Percentiles rank a stretch among this genome's conserved stretches.
These are phyloP conservation scores for Candidula unifasciata DNA, from an alignment of 2,888 invertebrate species.

Conservation along the genomic window DNA sequence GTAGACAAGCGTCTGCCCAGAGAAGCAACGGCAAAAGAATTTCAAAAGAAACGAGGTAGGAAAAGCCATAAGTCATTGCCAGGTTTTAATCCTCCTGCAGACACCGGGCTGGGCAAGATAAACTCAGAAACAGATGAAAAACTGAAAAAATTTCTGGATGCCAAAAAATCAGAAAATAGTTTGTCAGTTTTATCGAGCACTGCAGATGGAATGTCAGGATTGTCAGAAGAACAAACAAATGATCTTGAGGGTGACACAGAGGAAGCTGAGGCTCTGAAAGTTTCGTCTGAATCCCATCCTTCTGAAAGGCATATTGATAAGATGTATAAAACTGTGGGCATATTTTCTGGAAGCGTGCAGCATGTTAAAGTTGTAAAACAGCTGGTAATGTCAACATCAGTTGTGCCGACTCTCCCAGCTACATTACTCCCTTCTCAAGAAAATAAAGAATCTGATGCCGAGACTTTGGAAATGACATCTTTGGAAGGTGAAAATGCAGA, in stretches of 20 bases:
- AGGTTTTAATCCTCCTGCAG: not conserved
- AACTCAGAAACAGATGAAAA: slow-evolving; percentile 50
- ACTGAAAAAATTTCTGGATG: slow-evolving; percentile 43
- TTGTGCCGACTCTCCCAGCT: not conserved
- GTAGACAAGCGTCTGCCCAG: slow-evolving; percentile 15
- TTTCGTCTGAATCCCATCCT: not conserved
- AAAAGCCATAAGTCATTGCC: slow-evolving; percentile 19
- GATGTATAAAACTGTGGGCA: slow-evolving; percentile 40
- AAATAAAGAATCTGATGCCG: not conserved
- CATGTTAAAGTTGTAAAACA: slow-evolving; percentile 33
- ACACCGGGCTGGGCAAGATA: slow-evolving; percentile 29
- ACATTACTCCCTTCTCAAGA: not conserved
- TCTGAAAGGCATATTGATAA: not conserved
- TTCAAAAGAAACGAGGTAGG: slow-evolving; percentile 16
- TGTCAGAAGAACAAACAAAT: not conserved
- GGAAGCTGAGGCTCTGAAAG: not conserved
- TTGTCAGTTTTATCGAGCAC: not conserved
- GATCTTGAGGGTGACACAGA: not conserved
- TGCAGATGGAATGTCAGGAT: not conserved
- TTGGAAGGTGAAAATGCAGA: too few relatives aligned
- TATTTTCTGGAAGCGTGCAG: slow-evolving; percentile 47
- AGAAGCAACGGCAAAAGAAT: not conserved
- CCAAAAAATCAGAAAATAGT: slow-evolving; percentile 34
- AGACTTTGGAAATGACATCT: not conserved
- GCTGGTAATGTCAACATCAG: not conserved